Base-by-base conservation (phyloP, 2,797 vertebrate species). In the Scolopax rusticola region DNA sequence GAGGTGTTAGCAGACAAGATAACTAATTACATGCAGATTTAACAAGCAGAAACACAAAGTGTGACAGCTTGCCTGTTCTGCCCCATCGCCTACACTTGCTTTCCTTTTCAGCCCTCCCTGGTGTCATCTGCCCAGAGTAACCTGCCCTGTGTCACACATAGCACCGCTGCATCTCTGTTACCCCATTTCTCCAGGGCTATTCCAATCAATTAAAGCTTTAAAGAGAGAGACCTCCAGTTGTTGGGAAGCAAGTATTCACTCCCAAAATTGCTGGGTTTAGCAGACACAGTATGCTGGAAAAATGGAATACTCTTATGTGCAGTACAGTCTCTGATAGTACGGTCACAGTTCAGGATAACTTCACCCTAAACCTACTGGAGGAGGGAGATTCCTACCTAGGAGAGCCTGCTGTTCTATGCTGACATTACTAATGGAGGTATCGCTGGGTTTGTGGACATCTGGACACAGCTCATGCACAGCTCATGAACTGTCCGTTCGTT, bases 21-120 rank as follows among this genome's bases (percentile, higher is more conserved):
- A 98, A 98, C 98, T 98, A 98, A 98, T 99, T 98, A 98, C 98
- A 98, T 99, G 99, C 92, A 96, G 97, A 98, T 97, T 98, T 99
- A 99, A 98, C 95, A 98, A 98, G 98, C 98, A 99, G 98, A 98
- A 98, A 98, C 98, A 98, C 97, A 96, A 98, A 98, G 98, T 94
- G 57, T 98, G 98, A 98, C 98, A 98, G 98, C 97, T 97, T 94
- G 94, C 91, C 97, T 98, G 85, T 98, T 97, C 97, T 98, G 94
- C 47, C 89, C 95, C 83, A 15, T 41, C 97, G 97, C 96, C 97
- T 93, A 30, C 27, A 21, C 90, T 88, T 89, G 60, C 87, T 90
- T 95, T 92, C 71, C 71, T 60, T 92, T 41, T 68, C 51, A 70
- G 12, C 84, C 28, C 2, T 85, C 25, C 15, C 57, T 91, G 12